Evolutionary conservation across 2,888 invertebrate genomes (phyloP).

Genomic region (Nymphalis c-album): DNA sequence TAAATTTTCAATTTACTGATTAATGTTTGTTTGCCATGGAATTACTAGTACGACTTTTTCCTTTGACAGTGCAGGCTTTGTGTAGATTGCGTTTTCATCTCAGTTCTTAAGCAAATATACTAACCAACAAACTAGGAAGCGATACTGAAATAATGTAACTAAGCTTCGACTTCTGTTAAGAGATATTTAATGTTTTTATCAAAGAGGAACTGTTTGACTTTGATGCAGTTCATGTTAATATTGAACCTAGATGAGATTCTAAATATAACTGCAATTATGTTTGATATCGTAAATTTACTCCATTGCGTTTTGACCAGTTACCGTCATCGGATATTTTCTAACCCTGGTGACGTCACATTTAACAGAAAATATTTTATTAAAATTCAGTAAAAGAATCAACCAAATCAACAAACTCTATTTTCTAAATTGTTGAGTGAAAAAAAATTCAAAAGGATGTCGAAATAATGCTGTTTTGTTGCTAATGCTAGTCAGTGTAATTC

Average conservation of each 20-base stretch:
- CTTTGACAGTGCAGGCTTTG: neutral
- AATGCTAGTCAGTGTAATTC: too few relatives aligned
- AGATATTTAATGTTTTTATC: neutral
- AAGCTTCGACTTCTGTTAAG: neutral
- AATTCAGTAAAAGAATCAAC: too few relatives aligned
- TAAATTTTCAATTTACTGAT: slow-evolving; percentile 5
- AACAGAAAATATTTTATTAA: too few relatives aligned
- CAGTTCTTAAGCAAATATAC: slow-evolving; percentile 2
- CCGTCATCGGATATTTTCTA: too few relatives aligned
- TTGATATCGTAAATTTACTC: neutral
- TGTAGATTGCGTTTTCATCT: neutral
- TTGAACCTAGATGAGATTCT: neutral
- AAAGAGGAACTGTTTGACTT: neutral
- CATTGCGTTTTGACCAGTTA: too few relatives aligned
- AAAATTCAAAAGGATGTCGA: too few relatives aligned
- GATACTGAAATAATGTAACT: slow-evolving; percentile 1
- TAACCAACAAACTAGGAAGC: neutral
- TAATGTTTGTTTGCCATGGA: slow-evolving; percentile 1
- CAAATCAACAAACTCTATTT: too few relatives aligned
- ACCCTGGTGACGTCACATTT: too few relatives aligned
- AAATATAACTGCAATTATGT: neutral
- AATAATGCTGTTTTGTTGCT: too few relatives aligned
- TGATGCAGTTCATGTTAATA: neutral
- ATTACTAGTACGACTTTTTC: neutral
- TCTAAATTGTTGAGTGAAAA: too few relatives aligned